Conservation (phyloP, 2,113 vertebrate species). For the Tragelaphus imberbis region DNA sequence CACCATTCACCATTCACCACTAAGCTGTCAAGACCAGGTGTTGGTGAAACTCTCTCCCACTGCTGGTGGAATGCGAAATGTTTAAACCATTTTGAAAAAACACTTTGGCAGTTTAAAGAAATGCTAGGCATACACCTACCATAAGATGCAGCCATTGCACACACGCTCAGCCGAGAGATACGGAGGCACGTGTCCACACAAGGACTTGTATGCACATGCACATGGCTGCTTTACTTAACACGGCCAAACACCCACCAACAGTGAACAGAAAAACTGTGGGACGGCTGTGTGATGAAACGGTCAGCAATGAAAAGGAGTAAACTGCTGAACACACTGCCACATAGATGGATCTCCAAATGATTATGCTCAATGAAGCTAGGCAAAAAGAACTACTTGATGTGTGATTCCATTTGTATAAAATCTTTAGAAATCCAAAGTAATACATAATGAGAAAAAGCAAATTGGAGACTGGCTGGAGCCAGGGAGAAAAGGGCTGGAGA, state of each 20-base stretch:
- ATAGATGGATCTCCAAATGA: neutral
- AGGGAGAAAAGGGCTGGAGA: neutral
- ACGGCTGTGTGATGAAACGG: rapidly evolving
- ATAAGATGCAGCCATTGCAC: neutral
- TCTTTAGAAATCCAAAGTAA: neutral
- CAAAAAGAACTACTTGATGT: neutral
- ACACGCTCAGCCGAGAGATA: neutral
- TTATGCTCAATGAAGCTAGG: neutral
- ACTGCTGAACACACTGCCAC: neutral
- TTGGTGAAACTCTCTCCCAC: neutral
- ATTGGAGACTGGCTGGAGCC: neutral
- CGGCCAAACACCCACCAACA: neutral
- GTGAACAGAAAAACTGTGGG: neutral
- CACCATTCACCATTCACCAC: neutral
- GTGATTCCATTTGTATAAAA: neutral
- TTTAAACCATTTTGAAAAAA: neutral
- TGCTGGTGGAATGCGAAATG: neutral
- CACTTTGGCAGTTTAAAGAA: neutral
- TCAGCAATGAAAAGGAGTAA: neutral
- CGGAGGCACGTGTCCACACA: neutral
- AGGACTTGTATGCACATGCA: neutral
- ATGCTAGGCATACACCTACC: neutral
- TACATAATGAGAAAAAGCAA: neutral
- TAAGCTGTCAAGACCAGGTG: neutral
- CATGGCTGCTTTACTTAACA: neutral